These are phyloP conservation scores for Lagria hirta DNA, from an alignment of 2,888 invertebrate species.

Conservation along the genomic window DNA sequence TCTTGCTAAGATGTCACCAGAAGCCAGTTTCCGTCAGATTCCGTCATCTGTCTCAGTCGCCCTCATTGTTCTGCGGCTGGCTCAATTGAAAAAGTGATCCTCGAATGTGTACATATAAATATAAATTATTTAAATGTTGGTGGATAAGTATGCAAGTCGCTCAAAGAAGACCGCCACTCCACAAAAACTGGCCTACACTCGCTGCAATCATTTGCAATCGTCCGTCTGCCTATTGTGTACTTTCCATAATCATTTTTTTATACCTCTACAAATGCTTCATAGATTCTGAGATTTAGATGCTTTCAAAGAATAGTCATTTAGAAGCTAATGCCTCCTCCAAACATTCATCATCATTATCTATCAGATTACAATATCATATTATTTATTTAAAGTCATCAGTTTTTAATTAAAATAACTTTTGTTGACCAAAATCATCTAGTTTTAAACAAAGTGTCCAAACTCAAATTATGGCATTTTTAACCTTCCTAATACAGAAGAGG, in stretches of 20 bases:
- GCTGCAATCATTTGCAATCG: constrained; percentile 49
- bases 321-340: too few species aligned
- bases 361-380: too few species aligned
- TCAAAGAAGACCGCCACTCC: constrained; percentile 53
- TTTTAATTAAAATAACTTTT: too few species aligned
- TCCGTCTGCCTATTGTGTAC: constrained; percentile 44
- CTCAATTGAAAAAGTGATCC: constrained; percentile 52
- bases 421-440: too few species aligned
- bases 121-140: constrained; percentile 57
- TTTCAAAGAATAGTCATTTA: too few species aligned
- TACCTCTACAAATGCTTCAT: too few species aligned
- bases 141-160: constrained; percentile 55
- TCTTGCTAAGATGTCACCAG: constrained; percentile 24
- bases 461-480: too few species aligned
- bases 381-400: too few species aligned
- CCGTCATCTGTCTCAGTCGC: constrained; percentile 42
- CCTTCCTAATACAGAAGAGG: too few species aligned
- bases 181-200: constrained; percentile 54
- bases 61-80: constrained; percentile 48
- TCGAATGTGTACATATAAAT: constrained; percentile 54
- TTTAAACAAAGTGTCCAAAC: too few species aligned
- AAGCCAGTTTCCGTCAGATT: constrained; percentile 42
- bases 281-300: too few species aligned
- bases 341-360: too few species aligned
- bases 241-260: constrained; percentile 46